phyloP scores from a whole-genome alignment of 2,888 invertebrate species.

The Formica aserva region DNA sequence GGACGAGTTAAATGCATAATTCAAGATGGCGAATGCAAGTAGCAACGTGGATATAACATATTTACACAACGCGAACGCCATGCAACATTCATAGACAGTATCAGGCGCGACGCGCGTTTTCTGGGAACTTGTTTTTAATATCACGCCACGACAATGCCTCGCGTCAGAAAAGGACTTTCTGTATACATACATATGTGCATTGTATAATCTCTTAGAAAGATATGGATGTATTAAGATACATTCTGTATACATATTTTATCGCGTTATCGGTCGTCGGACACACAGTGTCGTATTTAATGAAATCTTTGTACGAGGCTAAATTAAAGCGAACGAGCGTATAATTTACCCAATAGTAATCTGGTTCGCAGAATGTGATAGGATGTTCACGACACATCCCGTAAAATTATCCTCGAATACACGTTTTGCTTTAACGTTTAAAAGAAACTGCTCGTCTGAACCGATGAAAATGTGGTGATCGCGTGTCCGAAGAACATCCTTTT shows the following conservation, averaged over 20 bases:
- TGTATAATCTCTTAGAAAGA: neutral
- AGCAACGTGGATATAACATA: conserved; percentile 56
- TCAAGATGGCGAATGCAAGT: conserved; percentile 66
- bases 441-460: conserved; percentile 48
- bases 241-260: neutral
- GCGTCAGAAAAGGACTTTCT: neutral
- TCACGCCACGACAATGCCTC: conserved; percentile 31
- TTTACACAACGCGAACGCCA: conserved; percentile 52
- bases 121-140: conserved; percentile 39
- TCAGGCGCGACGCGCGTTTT: conserved; percentile 2
- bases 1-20: conserved; percentile 71
- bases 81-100: conserved; percentile 51
- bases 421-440: conserved; percentile 12
- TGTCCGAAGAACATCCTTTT: conserved; percentile 21
- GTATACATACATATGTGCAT: neutral
- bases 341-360: conserved; percentile 27
- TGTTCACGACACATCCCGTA: conserved; percentile 17
- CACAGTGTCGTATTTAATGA: conserved; percentile 30
- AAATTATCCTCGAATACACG: conserved; percentile 61
- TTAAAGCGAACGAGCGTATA: conserved; percentile 5
- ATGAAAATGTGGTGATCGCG: conserved; percentile 60
- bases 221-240: neutral
- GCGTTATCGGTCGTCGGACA: neutral
- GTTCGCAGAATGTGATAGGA: conserved; percentile 33
- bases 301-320: conserved; percentile 31